Evolutionary conservation across 2,113 vertebrate species (phyloP), one percentile per base, ranked within the genome.

Genomic region (Hyla sarda): DNA sequence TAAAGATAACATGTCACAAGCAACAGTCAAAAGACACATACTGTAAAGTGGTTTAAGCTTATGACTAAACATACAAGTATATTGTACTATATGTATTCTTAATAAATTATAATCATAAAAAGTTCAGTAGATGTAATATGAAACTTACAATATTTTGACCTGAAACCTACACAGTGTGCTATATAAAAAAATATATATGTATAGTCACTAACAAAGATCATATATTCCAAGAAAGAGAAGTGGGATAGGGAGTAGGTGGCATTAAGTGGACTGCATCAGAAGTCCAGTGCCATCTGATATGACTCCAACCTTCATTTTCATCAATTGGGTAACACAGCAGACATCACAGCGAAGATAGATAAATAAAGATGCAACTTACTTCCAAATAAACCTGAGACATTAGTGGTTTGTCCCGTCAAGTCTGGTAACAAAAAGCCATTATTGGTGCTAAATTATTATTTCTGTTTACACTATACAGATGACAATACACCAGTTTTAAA

Each of bases 141-240:
- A 47, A 72, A 21, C 12, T 72, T 23, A n/a, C 19, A 25, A 48
- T 47, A 74, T 74, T 25, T 74, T 74, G 72, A 74, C 72, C 71
- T 74, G 1, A 74, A 48, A 47, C 21, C 37, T 48, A 74, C 12
- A 17, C 32, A 41, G 9, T 23, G 0, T 41, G 5, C 32, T 37
- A 32, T 69, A 72, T 74, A 74, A 48, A 7, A 45, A 10, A 1
- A 32, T n/a, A 3, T 41, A 21, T 45, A n/a, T 12, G 19, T 72
- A 72, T 45, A 72, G 5, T 34, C 17, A 34, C 14, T 69, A 71
- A 17, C 13, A 71, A 71, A 37, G 1, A 45, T 34, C 65, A 9
- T 12, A 69, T 69, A 19, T 71, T 71, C 17, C 67, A 2, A 12
- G 9, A 25, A 48, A 48, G 37, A n/a, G 8, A 73, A 5, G 41